Evolutionary conservation across 2,113 vertebrate genomes (phyloP).

Genomic region (Heptranchias perlo): DNA sequence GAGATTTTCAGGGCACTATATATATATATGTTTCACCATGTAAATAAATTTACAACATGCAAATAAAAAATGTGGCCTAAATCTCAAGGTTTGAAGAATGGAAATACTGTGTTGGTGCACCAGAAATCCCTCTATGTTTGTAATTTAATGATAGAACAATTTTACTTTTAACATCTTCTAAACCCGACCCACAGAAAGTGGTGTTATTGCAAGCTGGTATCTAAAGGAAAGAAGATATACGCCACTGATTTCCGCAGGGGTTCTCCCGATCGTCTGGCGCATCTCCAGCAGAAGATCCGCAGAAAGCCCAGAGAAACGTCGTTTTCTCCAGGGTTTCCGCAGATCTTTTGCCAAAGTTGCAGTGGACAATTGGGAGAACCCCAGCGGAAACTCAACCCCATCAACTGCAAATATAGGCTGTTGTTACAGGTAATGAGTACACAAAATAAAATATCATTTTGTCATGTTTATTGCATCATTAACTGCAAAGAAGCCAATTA

Average conservation of each 20-base stretch:
- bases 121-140: not conserved
- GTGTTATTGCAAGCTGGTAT: not conserved
- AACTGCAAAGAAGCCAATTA: not conserved
- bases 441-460: not conserved
- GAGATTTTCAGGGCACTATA: not conserved
- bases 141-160: not conserved
- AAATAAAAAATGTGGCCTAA: not conserved
- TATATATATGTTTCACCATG: not conserved
- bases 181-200: not conserved
- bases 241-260: not conserved
- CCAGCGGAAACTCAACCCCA: not conserved
- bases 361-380: not conserved
- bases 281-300: no score
- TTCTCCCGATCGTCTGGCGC: not conserved
- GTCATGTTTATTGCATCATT: not conserved
- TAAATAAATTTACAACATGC: not conserved
- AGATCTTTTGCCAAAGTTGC: not conserved
- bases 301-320: not conserved
- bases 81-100: not conserved
- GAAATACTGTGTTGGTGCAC: not conserved
- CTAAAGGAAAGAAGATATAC: not conserved
- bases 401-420: not conserved
- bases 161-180: not conserved
- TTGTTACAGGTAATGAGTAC: not conserved
- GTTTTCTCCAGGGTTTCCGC: not conserved